A percentile compares a stretch with the other conserved stretches of the same genome.
phyloP scores from a whole-genome alignment of 2,888 invertebrate species.

The Polymixis lichenea region DNA sequence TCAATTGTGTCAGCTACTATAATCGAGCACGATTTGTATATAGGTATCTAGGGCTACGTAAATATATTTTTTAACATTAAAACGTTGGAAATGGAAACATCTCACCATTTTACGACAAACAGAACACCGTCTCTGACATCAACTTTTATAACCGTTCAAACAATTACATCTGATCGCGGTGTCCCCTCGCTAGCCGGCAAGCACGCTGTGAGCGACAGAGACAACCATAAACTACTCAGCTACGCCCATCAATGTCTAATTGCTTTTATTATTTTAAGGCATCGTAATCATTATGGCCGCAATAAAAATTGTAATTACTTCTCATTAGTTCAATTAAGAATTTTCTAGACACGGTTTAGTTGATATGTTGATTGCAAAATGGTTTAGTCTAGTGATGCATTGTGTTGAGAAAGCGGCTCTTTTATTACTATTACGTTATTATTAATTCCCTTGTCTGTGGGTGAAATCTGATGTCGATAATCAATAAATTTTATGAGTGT shows the following conservation, averaged over 20 bases:
- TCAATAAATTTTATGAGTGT: constrained; percentile 85
- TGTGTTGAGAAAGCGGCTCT: constrained; percentile 83
- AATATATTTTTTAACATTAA: constrained; percentile 75
- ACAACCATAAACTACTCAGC: constrained; percentile 79
- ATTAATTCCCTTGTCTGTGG: constrained; percentile 81
- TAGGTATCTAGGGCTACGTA: constrained; percentile 50
- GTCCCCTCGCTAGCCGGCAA: constrained; percentile 73
- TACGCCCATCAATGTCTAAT: constrained; percentile 90
- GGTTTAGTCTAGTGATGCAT: constrained; percentile 79
- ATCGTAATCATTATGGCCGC: constrained; percentile 90
- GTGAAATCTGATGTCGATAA: constrained; percentile 82
- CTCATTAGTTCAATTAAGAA: constrained; percentile 91
- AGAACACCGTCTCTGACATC: constrained; percentile 88
- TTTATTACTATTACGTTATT: constrained; percentile 81
- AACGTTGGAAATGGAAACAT: constrained; percentile 81
- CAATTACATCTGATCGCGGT: constrained; percentile 89
- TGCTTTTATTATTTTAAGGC: constrained; percentile 91
- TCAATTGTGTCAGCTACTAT: constrained; percentile 64
- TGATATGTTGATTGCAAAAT: constrained; percentile 88
- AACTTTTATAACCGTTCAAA: constrained; percentile 90
- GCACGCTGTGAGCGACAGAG: constrained; percentile 76
- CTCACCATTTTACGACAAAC: constrained; percentile 88
- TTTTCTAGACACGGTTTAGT: constrained; percentile 89
- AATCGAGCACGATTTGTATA: constrained; percentile 55
- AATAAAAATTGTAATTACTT: constrained; percentile 91